phyloP scores from a whole-genome alignment of 2,113 vertebrate species.

The Nasalis larvatus region DNA sequence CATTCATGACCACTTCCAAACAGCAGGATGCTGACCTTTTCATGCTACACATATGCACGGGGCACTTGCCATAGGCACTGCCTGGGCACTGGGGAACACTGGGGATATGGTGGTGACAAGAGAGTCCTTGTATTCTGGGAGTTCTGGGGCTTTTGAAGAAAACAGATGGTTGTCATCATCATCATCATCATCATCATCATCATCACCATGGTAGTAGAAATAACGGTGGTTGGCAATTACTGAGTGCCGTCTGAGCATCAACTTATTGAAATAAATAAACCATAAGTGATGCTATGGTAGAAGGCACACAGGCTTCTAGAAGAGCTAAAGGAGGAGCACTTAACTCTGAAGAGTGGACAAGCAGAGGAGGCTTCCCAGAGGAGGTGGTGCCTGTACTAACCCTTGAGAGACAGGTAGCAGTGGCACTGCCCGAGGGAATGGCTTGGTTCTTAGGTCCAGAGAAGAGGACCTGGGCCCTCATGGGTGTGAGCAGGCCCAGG shows the following conservation, averaged over 20 bases:
- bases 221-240: not conserved
- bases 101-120: accelerated
- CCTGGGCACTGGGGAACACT: not conserved
- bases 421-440: too few relatives aligned
- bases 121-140: not conserved
- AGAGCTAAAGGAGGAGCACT: not conserved
- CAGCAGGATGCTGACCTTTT: not conserved
- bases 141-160: not conserved
- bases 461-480: not conserved
- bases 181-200: not conserved
- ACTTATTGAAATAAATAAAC: not conserved
- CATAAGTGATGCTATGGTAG: not conserved
- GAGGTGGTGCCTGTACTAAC: not conserved
- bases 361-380: not conserved
- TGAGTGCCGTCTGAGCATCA: not conserved
- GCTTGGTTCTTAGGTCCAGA: not conserved
- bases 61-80: too few relatives aligned
- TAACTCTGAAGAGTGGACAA: not conserved
- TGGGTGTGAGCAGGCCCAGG: not conserved
- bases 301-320: not conserved
- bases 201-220: not conserved
- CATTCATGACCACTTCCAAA: too few relatives aligned
- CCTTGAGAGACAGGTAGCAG: not conserved
- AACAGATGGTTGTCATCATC: not conserved
- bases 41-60: not conserved